These are phyloP conservation scores for Euphydryas editha DNA, from an alignment of 2,888 invertebrate genomes.

Conservation along the genomic window DNA sequence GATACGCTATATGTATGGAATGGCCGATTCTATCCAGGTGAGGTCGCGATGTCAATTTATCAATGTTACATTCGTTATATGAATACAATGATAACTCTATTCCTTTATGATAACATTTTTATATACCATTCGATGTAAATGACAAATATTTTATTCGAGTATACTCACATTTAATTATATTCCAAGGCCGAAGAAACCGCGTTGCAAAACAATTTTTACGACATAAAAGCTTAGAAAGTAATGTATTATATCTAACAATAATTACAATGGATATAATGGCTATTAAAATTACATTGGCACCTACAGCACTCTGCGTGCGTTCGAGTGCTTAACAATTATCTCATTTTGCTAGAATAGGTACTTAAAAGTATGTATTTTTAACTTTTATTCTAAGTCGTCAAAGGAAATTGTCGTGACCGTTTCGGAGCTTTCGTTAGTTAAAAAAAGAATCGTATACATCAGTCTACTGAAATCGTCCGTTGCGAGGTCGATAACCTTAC, in stretches of 20 bases:
- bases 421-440: conserved; percentile 60
- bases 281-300: conserved; percentile 54
- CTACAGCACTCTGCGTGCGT: conserved; percentile 49
- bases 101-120: conserved; percentile 4
- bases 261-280: conserved; percentile 61
- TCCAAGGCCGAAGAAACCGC: conserved; percentile 40
- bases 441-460: conserved; percentile 67
- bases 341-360: conserved; percentile 51
- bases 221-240: conserved; percentile 62
- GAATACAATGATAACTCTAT: conserved; percentile 8
- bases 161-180: neutral
- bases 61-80: conserved; percentile 3
- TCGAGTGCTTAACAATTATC: conserved; percentile 52
- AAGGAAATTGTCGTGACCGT: conserved; percentile 55
- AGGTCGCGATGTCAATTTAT: conserved; percentile 18
- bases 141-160: neutral
- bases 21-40: conserved; percentile 48
- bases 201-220: conserved; percentile 43
- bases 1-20: conserved; percentile 60
- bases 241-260: conserved; percentile 46
- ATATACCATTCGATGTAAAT: neutral
- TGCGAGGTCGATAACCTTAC: conserved; percentile 69
- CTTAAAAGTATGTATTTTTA: conserved; percentile 31
- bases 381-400: conserved; percentile 48
- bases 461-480: conserved; percentile 60